These are phyloP conservation scores for Gorsachius magnificus DNA, from an alignment of 2,797 vertebrate species.

Conservation along the genomic window DNA sequence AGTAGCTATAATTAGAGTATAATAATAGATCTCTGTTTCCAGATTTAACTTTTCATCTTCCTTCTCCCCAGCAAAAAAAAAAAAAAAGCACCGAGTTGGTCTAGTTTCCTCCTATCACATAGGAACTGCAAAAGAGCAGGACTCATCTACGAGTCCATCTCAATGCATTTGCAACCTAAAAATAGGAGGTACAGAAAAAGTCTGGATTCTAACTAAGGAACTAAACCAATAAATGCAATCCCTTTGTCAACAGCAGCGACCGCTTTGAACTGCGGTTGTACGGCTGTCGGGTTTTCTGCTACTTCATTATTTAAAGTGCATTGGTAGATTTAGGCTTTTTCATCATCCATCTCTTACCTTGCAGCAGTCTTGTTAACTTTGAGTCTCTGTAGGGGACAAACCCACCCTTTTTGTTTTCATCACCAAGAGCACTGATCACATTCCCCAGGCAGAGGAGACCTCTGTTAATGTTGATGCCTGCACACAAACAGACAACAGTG, in stretches of 20 bases:
- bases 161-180: background rate
- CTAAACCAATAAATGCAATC: background rate
- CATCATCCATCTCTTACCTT: slow-evolving; percentile 81
- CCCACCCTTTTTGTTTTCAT: slow-evolving; percentile 89
- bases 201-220: background rate
- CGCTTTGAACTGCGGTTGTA: background rate
- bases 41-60: background rate
- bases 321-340: background rate
- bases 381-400: slow-evolving; percentile 97
- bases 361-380: slow-evolving; percentile 93
- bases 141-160: background rate
- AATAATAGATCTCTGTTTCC: background rate
- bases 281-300: background rate
- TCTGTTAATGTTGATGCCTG: slow-evolving; percentile 96
- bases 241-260: background rate
- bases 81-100: background rate
- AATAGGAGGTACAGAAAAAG: background rate
- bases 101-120: background rate
- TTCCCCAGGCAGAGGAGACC: slow-evolving; percentile 92
- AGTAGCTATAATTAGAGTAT: background rate
- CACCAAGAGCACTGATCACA: slow-evolving; percentile 95
- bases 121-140: background rate
- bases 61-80: background rate
- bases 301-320: background rate
- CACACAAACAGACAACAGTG: background rate